These are phyloP conservation scores for Heloderma charlesbogerti DNA, from an alignment of 2,113 vertebrate genomes.

Conservation along the genomic window DNA sequence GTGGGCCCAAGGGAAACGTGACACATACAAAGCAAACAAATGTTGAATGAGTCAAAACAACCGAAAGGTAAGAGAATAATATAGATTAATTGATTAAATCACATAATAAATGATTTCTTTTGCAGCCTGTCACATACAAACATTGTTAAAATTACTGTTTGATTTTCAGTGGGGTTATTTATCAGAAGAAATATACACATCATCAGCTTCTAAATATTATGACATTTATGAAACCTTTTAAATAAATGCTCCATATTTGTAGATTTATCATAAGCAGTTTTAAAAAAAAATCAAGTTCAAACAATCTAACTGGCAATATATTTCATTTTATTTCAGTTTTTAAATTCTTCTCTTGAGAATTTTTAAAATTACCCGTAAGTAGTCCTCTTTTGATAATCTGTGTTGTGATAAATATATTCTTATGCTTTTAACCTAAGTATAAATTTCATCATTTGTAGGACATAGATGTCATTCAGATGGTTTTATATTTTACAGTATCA, in stretches of 20 bases:
- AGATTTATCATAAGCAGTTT: background rate
- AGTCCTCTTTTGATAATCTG: background rate
- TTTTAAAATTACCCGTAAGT: background rate
- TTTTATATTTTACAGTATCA: constrained; percentile 17
- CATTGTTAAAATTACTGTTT: background rate
- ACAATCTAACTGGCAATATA: background rate
- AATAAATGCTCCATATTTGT: background rate
- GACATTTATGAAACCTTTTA: background rate
- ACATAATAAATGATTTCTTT: too few species aligned
- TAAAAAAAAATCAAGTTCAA: background rate
- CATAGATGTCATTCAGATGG: constrained; percentile 8
- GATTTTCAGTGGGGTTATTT: background rate
- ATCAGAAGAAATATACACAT: background rate
- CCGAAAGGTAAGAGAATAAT: too few species aligned
- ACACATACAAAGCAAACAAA: too few species aligned
- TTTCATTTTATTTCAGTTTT: background rate
- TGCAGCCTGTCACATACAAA: background rate
- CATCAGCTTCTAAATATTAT: background rate
- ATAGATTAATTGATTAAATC: too few species aligned
- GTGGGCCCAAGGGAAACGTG: too few species aligned
- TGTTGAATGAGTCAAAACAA: too few species aligned
- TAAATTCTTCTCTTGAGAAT: background rate
- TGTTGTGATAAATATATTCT: background rate
- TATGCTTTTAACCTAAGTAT: constrained; percentile 9
- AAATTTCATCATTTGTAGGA: background rate